Evolutionary conservation across 1,140 invertebrate genomes (phyloP).

Genomic region (Danaus plexippus): DNA sequence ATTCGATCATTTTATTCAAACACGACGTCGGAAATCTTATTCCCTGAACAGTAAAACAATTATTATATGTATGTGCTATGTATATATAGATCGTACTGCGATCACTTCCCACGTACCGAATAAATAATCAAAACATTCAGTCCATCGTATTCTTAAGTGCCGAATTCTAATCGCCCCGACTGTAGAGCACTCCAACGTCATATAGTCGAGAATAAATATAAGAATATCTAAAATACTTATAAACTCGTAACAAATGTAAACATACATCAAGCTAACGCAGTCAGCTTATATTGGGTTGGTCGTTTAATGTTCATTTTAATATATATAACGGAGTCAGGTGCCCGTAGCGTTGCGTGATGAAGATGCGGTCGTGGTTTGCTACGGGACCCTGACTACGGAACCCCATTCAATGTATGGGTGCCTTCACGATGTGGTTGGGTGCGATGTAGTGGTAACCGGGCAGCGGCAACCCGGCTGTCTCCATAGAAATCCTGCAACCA

Average conservation of each 20-base stretch:
- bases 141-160: slow-evolving; percentile 35
- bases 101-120: slow-evolving; percentile 47
- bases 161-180: slow-evolving; percentile 22
- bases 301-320: slow-evolving; percentile 50
- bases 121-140: slow-evolving; percentile 50
- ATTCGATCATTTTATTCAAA: slow-evolving; percentile 67
- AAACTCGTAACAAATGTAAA: slow-evolving; percentile 73
- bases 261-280: slow-evolving; percentile 62
- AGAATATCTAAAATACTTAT: slow-evolving; percentile 74
- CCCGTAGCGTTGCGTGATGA: slow-evolving; percentile 39
- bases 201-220: slow-evolving; percentile 71
- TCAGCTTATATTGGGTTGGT: slow-evolving; percentile 48
- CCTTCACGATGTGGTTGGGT: slow-evolving; percentile 92
- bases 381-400: slow-evolving; percentile 44
- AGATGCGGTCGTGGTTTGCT: slow-evolving; percentile 38
- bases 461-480: slow-evolving; percentile 90
- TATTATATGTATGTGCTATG: slow-evolving; percentile 30
- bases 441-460: slow-evolving; percentile 92
- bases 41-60: slow-evolving; percentile 48
- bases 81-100: slow-evolving; percentile 16
- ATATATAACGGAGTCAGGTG: slow-evolving; percentile 55
- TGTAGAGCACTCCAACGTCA: slow-evolving; percentile 35
- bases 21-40: slow-evolving; percentile 39
- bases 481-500: slow-evolving; percentile 89
- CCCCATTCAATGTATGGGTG: slow-evolving; percentile 86